Evolutionary conservation across 2,888 invertebrate species (phyloP), one percentile per base, ranked within the genome.

Genomic region (Pristionchus entomophagus): DNA sequence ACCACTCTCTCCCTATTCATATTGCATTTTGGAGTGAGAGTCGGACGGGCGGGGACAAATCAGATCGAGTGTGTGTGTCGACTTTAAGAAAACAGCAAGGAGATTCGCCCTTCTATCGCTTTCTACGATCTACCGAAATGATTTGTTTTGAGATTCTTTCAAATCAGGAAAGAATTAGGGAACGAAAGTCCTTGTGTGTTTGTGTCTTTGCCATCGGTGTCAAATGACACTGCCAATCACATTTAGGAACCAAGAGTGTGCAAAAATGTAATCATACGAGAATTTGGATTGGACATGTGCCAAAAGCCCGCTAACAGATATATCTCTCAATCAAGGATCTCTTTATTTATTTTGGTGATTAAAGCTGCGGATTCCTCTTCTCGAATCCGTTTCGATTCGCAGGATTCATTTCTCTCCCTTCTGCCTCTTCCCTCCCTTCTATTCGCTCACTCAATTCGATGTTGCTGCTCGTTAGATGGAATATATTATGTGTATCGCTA

Each of bases 21-120:
- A 84, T 84, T 84, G 83, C 83, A 84, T 84, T 84, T 65, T 84
- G 49, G 59, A 83, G 83, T 84, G 83, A 49, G 83, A 12, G 17
- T 2, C 41, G 10, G 65, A 35, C 5, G 62, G n/a, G n/a, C 26
- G 62, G 26, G 62, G 32, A 26, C 59, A 59, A 59, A 65, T 65
- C 32, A 65, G 65, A 65, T 65, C 35, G 62, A 51, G 19, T 22
- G 22, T 17, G n/a, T n/a, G 59, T 22, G 32, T 35, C 32, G n/a
- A 65, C 32, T 35, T 35, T 65, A 19, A 65, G 65, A 65, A 65
- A 65, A 65, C 65, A 65, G 65, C 65, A 65, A 65, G 29, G 35
- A 29, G 35, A 35, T 19, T 19, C 32, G 65, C 17, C 32, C 65
- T 65, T 65, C 29, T 59, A 35, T 65, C 19, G 32, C 32, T 12